A percentile compares a stretch with the other conserved stretches of the same genome.
Conservation (phyloP, 2,113 vertebrate genomes). For the Actenoides lindsayi region DNA sequence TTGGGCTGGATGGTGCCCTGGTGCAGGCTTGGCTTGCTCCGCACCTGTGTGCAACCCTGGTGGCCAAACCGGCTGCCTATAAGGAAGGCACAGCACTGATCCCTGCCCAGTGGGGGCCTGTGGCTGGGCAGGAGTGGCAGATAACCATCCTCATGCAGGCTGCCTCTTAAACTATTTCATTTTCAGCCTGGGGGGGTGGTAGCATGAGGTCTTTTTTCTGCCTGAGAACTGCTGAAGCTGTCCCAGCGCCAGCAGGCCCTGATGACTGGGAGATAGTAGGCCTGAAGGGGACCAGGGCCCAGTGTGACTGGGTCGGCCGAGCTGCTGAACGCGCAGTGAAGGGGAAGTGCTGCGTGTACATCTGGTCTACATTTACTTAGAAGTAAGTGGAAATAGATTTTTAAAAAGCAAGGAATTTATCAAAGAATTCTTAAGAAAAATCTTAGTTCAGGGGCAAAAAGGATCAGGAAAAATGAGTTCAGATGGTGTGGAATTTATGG, state of each 20-base stretch:
- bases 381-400: background rate
- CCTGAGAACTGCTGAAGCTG: rapidly evolving
- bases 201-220: rapidly evolving
- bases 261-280: rapidly evolving
- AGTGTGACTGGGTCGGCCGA: rapidly evolving
- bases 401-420: background rate
- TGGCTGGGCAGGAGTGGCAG: background rate
- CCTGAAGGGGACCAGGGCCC: background rate
- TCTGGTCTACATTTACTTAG: rapidly evolving
- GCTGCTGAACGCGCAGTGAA: background rate
- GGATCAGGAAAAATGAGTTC: background rate
- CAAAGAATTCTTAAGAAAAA: rapidly evolving
- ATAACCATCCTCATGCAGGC: rapidly evolving
- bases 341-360: rapidly evolving
- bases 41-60: background rate
- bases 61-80: rapidly evolving
- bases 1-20: no score
- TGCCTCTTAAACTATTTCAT: background rate
- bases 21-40: no score
- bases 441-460: background rate
- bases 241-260: rapidly evolving
- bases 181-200: background rate
- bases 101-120: no score
- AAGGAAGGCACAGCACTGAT: rapidly evolving
- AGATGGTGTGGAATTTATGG: background rate